These are phyloP conservation scores for Blastobasis adustella DNA, from an alignment of 2,888 invertebrate species.

Conservation along the genomic window DNA sequence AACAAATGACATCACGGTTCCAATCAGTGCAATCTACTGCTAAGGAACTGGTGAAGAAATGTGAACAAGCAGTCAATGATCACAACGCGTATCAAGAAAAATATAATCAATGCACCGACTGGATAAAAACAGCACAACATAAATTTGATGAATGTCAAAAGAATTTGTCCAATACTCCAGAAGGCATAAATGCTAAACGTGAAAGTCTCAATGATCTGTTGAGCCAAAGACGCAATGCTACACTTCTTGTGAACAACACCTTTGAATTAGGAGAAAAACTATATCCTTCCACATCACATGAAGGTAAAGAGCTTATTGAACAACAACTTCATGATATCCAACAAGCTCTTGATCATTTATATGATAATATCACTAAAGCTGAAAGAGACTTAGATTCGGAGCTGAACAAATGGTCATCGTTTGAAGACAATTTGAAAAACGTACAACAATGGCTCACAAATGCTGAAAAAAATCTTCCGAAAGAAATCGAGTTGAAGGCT, in stretches of 20 bases:
- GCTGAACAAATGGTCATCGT: slow-evolving; percentile 90
- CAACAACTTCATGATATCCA: slow-evolving; percentile 89
- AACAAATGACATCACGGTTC: slow-evolving; percentile 92
- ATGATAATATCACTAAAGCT: slow-evolving; percentile 84
- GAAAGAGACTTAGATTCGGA: slow-evolving; percentile 89
- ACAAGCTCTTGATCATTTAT: slow-evolving; percentile 86
- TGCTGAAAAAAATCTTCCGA: slow-evolving; percentile 83
- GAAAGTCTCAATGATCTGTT: slow-evolving; percentile 83
- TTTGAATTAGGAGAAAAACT: slow-evolving; percentile 92
- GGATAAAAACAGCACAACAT: slow-evolving; percentile 84
- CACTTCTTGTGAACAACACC: slow-evolving; percentile 85
- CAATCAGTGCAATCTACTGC: slow-evolving; percentile 92
- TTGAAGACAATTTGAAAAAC: slow-evolving; percentile 88
- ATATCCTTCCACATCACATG: slow-evolving; percentile 88
- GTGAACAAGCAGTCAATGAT: slow-evolving; percentile 89
- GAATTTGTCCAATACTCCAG: slow-evolving; percentile 77
- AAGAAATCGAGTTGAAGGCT: slow-evolving; percentile 86
- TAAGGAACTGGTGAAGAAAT: slow-evolving; percentile 93
- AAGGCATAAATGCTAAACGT: slow-evolving; percentile 81
- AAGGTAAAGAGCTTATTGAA: slow-evolving; percentile 90
- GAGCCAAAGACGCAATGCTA: slow-evolving; percentile 83
- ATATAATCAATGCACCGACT: slow-evolving; percentile 87
- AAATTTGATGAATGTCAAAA: slow-evolving; percentile 81
- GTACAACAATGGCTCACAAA: slow-evolving; percentile 86
- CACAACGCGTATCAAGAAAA: slow-evolving; percentile 87